Conservation (phyloP, 2,113 vertebrate genomes). For the Notothenia rossii region DNA sequence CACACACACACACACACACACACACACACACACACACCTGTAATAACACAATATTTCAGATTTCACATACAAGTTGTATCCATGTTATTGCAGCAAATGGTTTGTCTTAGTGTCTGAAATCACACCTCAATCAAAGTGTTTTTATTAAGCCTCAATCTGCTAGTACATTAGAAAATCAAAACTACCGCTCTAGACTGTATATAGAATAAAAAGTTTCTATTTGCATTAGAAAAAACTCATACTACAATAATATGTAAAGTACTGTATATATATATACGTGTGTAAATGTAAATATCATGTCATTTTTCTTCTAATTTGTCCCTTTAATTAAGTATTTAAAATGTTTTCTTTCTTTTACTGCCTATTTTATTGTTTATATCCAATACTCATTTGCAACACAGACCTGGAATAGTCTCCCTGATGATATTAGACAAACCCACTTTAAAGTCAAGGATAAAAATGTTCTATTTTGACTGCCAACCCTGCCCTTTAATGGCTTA, state of each 20-base stretch:
- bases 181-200: neutral
- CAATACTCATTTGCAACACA: too few species aligned
- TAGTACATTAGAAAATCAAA: conserved; percentile 39
- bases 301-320: neutral
- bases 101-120: conserved; percentile 45
- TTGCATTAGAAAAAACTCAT: neutral
- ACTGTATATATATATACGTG: neutral
- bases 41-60: conserved; percentile 2
- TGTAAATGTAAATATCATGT: neutral
- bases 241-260: neutral
- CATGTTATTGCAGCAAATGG: conserved; percentile 11
- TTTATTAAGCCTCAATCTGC: conserved; percentile 1
- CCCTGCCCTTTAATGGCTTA: too few species aligned
- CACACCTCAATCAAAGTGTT: conserved; percentile 28
- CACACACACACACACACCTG: neutral
- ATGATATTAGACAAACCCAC: too few species aligned
- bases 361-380: too few species aligned
- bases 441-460: too few species aligned
- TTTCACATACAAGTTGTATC: conserved; percentile 37
- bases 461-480: too few species aligned
- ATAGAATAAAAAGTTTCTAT: conserved; percentile 8
- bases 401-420: too few species aligned
- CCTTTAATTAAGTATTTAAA: neutral
- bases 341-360: neutral
- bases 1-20: too few species aligned